These are phyloP conservation scores for Tachina lurida DNA, from an alignment of 2,888 invertebrate genomes.

Conservation along the genomic window DNA sequence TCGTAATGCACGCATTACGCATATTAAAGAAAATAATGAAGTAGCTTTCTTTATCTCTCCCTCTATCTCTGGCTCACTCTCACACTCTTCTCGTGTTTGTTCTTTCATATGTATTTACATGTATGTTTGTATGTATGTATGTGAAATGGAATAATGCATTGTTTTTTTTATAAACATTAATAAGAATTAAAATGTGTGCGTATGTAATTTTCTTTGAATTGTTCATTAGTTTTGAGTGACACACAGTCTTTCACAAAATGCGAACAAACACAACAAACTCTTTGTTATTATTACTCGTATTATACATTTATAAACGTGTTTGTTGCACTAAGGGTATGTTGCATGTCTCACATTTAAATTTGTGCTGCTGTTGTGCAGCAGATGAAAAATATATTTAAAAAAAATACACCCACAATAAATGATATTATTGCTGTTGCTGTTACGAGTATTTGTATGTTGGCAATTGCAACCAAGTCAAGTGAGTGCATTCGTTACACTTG, in stretches of 20 bases:
- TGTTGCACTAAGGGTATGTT: conserved; percentile 14
- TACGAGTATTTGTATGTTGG: conserved; percentile 62
- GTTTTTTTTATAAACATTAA: background rate
- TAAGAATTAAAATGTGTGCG: background rate
- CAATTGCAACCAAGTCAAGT: conserved; percentile 70
- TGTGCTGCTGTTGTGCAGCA: background rate
- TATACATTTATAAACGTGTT: conserved; percentile 2
- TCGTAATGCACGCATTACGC: too few species aligned
- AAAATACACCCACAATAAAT: conserved; percentile 67
- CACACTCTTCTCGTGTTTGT: background rate
- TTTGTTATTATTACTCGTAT: background rate
- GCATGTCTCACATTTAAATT: conserved; percentile 16
- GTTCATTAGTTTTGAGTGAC: conserved; percentile 40
- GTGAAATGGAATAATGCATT: background rate
- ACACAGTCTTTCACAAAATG: conserved; percentile 37
- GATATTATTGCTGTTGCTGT: conserved; percentile 51
- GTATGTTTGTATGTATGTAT: background rate
- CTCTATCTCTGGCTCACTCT: background rate
- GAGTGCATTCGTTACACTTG: conserved; percentile 70
- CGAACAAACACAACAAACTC: conserved; percentile 5
- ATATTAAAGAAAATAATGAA: conserved; percentile 16
- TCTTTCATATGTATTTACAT: background rate
- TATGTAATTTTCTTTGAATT: conserved; percentile 12
- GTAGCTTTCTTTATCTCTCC: background rate
- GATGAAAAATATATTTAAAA: conserved; percentile 1